A percentile compares a stretch with the other conserved stretches of the same genome.
phyloP scores from a whole-genome alignment of 2,113 vertebrate species.

The Engystomops pustulosus region DNA sequence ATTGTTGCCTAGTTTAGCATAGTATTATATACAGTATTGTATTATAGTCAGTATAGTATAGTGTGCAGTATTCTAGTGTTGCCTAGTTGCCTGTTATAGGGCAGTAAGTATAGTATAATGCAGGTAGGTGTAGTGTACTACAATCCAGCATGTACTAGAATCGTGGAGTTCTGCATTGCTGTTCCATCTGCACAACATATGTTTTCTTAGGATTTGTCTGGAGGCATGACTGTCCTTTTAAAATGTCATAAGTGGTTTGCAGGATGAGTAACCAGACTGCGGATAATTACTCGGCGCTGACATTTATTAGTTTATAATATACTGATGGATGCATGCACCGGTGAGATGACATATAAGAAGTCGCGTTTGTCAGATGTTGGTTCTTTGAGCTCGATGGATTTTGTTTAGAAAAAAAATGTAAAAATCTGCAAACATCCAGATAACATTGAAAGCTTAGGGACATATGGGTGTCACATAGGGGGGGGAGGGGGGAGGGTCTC shows the following conservation, averaged over 20 bases:
- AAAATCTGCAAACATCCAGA: background rate
- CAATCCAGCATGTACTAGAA: too few species aligned
- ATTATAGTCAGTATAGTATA: too few species aligned
- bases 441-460: background rate
- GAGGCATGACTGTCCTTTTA: conserved; percentile 28
- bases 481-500: too few species aligned
- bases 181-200: conserved; percentile 31
- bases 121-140: background rate
- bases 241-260: conserved; percentile 41
- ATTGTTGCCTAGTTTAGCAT: too few species aligned
- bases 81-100: too few species aligned
- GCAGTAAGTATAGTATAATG: background rate
- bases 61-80: too few species aligned
- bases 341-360: conserved; percentile 18
- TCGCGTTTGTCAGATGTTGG: background rate
- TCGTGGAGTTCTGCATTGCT: too few species aligned
- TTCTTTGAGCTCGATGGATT: background rate
- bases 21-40: too few species aligned
- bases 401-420: background rate
- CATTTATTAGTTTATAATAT: conserved; percentile 46
- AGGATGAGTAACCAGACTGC: conserved; percentile 29
- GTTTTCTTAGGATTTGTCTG: conserved; percentile 11
- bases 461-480: too few species aligned
- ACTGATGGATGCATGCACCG: conserved; percentile 15
- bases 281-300: conserved; percentile 36